Percentiles rank a stretch among this genome's conserved stretches.
These are phyloP conservation scores for Microtus oregoni DNA, from an alignment of 2,113 vertebrate genomes.

Conservation along the genomic window DNA sequence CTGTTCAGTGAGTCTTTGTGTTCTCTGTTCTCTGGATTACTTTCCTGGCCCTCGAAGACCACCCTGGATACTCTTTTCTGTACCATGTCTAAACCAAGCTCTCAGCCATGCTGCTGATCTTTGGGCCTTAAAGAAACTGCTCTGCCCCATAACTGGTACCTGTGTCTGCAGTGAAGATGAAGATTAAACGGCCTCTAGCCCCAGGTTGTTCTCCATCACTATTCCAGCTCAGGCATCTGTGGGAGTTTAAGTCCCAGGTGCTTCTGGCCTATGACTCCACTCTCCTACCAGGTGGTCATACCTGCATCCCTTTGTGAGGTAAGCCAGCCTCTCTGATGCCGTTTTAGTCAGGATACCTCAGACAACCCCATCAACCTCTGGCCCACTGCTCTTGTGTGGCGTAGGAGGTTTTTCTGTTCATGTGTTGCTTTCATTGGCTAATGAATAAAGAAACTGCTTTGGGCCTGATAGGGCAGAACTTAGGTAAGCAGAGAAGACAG, in stretches of 20 bases:
- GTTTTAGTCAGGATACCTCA: not conserved
- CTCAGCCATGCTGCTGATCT: not conserved
- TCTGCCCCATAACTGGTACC: no score
- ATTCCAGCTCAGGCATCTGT: not conserved
- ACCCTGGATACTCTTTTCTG: not conserved
- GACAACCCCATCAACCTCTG: not conserved
- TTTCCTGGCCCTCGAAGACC: not conserved
- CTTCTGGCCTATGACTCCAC: not conserved
- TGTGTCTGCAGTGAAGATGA: not conserved
- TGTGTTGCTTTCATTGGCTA: no score
- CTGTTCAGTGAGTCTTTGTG: not conserved
- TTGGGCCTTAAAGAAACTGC: not conserved
- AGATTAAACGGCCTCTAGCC: not conserved
- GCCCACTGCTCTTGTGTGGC: no score
- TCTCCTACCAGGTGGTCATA: not conserved
- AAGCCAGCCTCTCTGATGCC: slow-evolving; percentile 20
- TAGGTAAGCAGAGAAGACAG: no score
- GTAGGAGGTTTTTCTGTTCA: no score
- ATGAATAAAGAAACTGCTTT: no score
- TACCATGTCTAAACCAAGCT: slow-evolving; percentile 25
- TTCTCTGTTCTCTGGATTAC: no score
- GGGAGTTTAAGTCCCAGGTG: not conserved
- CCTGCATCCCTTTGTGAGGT: slow-evolving; percentile 68
- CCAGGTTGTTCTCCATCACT: not conserved
- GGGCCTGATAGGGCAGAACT: no score